Evolutionary conservation across 2,797 vertebrate genomes (phyloP).

Genomic region (Poecilia gillii): DNA sequence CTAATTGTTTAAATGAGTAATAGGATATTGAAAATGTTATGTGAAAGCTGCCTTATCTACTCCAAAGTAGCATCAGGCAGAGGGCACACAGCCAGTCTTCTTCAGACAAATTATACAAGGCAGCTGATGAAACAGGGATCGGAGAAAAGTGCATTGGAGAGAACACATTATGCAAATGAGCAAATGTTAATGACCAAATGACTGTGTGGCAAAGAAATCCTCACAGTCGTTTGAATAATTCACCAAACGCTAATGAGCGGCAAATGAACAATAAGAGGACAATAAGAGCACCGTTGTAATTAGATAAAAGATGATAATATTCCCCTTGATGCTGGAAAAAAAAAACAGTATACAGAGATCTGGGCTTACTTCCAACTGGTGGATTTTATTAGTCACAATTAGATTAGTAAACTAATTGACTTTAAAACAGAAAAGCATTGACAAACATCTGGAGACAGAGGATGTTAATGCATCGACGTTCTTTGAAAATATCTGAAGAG

Average conservation of each 20-base stretch:
- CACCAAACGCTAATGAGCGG: constrained; percentile 29
- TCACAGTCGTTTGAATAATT: constrained; percentile 16
- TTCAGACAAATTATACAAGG: constrained; percentile 62
- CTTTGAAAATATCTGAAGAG: not conserved
- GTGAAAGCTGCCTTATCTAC: constrained; percentile 54
- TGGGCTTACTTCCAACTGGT: constrained; percentile 49
- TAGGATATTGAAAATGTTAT: constrained; percentile 39
- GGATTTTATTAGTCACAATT: constrained; percentile 66
- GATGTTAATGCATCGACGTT: constrained; percentile 18
- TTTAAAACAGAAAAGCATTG: constrained; percentile 15
- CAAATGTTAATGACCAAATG: constrained; percentile 33
- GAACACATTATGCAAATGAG: constrained; percentile 46
- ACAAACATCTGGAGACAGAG: not conserved
- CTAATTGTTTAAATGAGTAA: constrained; percentile 47
- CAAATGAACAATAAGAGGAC: constrained; percentile 14
- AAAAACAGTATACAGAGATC: constrained; percentile 8
- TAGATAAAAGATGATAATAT: not conserved
- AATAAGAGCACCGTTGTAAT: constrained; percentile 1
- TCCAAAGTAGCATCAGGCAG: constrained; percentile 39
- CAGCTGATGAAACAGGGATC: constrained; percentile 53
- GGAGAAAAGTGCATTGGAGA: constrained; percentile 32
- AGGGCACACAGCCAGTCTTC: constrained; percentile 57
- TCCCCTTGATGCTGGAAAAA: constrained; percentile 17
- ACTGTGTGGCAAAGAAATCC: constrained; percentile 17
- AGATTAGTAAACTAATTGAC: constrained; percentile 45